phyloP scores from a whole-genome alignment of 2,797 vertebrate genomes.

The Eulemur albifrons region DNA sequence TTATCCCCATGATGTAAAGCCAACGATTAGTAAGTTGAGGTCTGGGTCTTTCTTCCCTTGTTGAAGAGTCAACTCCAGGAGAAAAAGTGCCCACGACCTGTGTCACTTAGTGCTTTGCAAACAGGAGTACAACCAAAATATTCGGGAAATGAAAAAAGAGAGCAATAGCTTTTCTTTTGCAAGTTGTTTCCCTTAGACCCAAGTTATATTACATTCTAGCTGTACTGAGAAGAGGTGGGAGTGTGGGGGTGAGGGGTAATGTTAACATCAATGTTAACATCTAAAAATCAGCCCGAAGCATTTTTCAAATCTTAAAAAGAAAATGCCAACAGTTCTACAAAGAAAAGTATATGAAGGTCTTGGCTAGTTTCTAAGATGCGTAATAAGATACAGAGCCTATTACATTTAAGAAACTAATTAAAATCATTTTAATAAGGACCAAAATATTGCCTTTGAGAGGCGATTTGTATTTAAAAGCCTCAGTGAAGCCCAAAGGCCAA shows the following conservation, averaged over 20 bases:
- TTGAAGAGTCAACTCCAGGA: background rate
- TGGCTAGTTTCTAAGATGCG: slow-evolving; percentile 27
- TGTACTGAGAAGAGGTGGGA: background rate
- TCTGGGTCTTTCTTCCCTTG: background rate
- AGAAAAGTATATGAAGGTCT: background rate
- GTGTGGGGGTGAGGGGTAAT: background rate
- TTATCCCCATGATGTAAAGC: background rate
- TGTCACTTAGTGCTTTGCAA: background rate
- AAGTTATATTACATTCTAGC: background rate
- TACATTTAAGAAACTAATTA: background rate
- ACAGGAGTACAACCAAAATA: background rate
- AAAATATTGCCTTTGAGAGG: slow-evolving; percentile 47
- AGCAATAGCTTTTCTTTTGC: background rate
- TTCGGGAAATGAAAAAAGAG: background rate
- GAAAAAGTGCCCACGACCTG: background rate
- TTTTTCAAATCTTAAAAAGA: slow-evolving; percentile 49
- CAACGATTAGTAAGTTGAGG: background rate
- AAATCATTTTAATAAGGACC: slow-evolving; percentile 22
- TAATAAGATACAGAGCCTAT: slow-evolving; percentile 22
- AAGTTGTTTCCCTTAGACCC: slow-evolving; percentile 16
- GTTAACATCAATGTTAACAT: background rate
- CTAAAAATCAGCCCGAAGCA: slow-evolving; percentile 19
- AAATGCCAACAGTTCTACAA: slow-evolving; percentile 24
- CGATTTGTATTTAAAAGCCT: slow-evolving; percentile 27
- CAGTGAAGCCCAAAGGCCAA: slow-evolving; percentile 28